Percentiles rank a stretch among this genome's conserved stretches.
Evolutionary conservation across 2,888 invertebrate species (phyloP).

Genomic region (Omphaloscelis lunosa): DNA sequence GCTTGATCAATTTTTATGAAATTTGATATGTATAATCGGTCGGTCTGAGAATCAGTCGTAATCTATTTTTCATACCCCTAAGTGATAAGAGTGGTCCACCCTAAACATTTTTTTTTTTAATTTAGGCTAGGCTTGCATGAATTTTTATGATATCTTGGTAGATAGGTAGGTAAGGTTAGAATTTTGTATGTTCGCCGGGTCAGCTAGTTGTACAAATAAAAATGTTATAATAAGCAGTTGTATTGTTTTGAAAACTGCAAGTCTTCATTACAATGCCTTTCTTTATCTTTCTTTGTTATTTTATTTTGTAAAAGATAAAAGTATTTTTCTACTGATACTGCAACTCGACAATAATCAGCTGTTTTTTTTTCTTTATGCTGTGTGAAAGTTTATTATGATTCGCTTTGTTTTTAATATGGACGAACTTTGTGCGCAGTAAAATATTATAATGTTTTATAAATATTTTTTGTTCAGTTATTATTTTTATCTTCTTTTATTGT

Average conservation of each 20-base stretch:
- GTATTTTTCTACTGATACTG: constrained; percentile 31
- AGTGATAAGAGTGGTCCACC: too few relatives aligned
- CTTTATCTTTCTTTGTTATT: constrained; percentile 22
- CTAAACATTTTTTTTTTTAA: too few relatives aligned
- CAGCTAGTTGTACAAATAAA: too few relatives aligned
- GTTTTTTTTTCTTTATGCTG: constrained; percentile 22
- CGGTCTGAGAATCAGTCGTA: too few relatives aligned
- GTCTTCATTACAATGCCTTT: constrained; percentile 10
- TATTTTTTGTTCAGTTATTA: constrained; percentile 15
- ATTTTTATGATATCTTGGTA: too few relatives aligned
- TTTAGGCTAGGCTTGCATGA: too few relatives aligned
- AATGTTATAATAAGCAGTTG: not conserved
- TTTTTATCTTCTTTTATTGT: not conserved
- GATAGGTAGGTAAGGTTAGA: too few relatives aligned
- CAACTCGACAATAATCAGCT: constrained; percentile 33
- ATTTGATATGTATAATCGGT: too few relatives aligned
- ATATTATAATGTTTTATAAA: not conserved
- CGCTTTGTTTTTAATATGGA: not conserved
- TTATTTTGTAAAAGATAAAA: constrained; percentile 30
- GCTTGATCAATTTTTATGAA: too few relatives aligned
- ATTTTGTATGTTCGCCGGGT: too few relatives aligned
- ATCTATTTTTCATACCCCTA: too few relatives aligned
- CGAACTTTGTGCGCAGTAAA: not conserved
- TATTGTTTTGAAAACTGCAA: constrained; percentile 8
- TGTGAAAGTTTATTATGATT: constrained; percentile 5